Percentiles rank a stretch among this genome's conserved stretches.
These are phyloP conservation scores for Sebastes trivittatus DNA, from an alignment of 2,797 vertebrate genomes.

Conservation along the genomic window DNA sequence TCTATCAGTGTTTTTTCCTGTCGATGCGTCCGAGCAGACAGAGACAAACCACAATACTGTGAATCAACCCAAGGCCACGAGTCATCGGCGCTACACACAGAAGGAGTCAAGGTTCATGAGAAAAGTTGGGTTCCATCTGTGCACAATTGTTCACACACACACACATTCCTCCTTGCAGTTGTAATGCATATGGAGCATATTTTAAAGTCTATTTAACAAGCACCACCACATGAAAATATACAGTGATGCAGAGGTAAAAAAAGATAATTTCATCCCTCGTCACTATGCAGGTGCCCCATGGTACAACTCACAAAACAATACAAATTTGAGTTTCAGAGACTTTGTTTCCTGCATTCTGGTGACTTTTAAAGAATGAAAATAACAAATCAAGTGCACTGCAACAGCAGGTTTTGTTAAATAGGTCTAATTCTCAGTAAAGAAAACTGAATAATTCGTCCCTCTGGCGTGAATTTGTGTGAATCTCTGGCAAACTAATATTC, in stretches of 20 bases:
- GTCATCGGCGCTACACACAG: conserved; percentile 48
- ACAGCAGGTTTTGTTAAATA: background rate
- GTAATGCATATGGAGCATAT: background rate
- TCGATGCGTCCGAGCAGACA: conserved; percentile 26
- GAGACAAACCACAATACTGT: conserved; percentile 43
- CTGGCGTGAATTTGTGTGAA: too few species aligned
- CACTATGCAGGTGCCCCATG: background rate
- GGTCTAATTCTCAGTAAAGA: too few species aligned
- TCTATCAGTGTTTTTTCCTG: conserved; percentile 72
- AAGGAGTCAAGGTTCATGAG: conserved; percentile 72
- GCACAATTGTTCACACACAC: conserved; percentile 12
- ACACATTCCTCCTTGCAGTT: background rate
- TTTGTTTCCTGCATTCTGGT: background rate
- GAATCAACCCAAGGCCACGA: conserved; percentile 52
- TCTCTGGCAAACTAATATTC: too few species aligned
- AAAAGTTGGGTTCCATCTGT: conserved; percentile 49
- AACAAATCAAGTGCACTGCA: background rate
- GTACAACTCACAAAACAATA: background rate
- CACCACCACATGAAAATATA: background rate
- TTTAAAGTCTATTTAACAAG: background rate
- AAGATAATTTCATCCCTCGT: background rate
- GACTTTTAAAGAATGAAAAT: too few species aligned
- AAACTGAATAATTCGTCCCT: too few species aligned
- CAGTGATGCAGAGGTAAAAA: background rate
- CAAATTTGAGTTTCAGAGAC: background rate